Evolutionary conservation across 1,140 invertebrate genomes (phyloP).

Genomic region (Zaprionus vittiger): DNA sequence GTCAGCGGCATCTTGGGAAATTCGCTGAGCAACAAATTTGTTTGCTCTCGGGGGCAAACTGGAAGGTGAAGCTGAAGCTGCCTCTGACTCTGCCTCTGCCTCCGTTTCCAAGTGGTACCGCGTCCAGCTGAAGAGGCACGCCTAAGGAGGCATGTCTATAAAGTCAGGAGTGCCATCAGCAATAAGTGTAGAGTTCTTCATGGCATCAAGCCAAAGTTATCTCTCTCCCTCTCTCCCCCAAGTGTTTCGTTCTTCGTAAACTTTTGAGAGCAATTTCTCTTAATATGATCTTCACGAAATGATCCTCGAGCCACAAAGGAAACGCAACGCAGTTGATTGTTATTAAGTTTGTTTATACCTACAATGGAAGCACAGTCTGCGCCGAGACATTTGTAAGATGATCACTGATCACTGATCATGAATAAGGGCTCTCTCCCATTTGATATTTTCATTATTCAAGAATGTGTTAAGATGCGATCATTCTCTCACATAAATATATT

Average conservation of each 20-base stretch:
- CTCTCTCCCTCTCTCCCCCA: conserved; percentile 1
- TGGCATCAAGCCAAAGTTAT: conserved; percentile 34
- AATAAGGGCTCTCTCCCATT: background rate
- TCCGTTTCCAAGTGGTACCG: conserved; percentile 35
- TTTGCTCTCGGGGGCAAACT: conserved; percentile 35
- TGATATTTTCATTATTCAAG: conserved; percentile 1
- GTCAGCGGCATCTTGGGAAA: conserved; percentile 41
- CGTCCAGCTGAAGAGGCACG: background rate
- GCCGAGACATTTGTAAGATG: background rate
- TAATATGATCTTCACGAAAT: conserved; percentile 21
- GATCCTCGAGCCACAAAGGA: conserved; percentile 16
- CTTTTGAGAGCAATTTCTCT: conserved; percentile 26
- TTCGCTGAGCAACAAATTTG: conserved; percentile 38
- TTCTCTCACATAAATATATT: background rate
- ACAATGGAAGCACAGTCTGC: background rate
- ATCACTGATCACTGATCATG: background rate
- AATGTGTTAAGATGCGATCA: background rate
- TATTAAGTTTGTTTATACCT: conserved; percentile 14
- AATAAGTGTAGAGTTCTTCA: conserved; percentile 25
- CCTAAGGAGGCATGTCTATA: conserved; percentile 10
- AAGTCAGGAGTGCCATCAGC: conserved; percentile 31
- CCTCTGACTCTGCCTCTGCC: background rate
- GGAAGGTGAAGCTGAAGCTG: conserved; percentile 16
- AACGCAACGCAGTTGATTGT: conserved; percentile 1
- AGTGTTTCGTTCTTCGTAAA: conserved; percentile 30